Base-by-base conservation (phyloP, 2,113 vertebrate species). In the Uropsilus gracilis region DNA sequence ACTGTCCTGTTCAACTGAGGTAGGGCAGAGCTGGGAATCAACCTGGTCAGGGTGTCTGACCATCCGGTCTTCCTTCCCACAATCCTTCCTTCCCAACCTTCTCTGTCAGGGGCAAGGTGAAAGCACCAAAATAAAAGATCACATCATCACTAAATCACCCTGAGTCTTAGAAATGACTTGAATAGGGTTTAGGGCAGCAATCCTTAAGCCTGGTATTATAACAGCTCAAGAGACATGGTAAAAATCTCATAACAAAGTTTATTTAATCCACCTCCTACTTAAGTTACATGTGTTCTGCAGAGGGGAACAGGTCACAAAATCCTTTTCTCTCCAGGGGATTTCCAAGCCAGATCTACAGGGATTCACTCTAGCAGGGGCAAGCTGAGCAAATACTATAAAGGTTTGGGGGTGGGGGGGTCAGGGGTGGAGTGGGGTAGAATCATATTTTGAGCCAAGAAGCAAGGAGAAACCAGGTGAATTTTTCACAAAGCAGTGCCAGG, bases 221-320 rank as follows among this genome's bases (percentile, higher is more conserved):
- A 82, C 11, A 63, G 81, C 94, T 96, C 95, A 85, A 42, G 71
- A 87, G 73, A 94, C 76, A 13, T 34, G 63, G 61, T 26, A 42
- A 86, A 96, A 97, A 94, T 90, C 95, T 90, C 66, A 3, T 61
- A 86, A 91, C 80, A 72, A 95, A 39, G 82, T 50, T n/a, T 59
- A 48, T 72, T 87, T 94, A 96, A 96, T 88, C 94, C 88, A 73
- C 76, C 55, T 86, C 46, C 78, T 81, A 75, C 89, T 89, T 81
- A 84, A 91, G 46, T 91, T 78, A 85, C 84, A 86, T 37, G 71
- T 83, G 69, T 50, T 94, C 80, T 18, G 7, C 16, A 34, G 61
- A 75, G 91, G n/a, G n/a, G 82, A 93, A 64, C 3, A 3, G 71
- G 80, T 78, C 69, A 71, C 63, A 46, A n/a, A 84, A 89, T 90